Conservation (phyloP, 2,888 invertebrate species). For the Dyspetes luteomarginatus region DNA sequence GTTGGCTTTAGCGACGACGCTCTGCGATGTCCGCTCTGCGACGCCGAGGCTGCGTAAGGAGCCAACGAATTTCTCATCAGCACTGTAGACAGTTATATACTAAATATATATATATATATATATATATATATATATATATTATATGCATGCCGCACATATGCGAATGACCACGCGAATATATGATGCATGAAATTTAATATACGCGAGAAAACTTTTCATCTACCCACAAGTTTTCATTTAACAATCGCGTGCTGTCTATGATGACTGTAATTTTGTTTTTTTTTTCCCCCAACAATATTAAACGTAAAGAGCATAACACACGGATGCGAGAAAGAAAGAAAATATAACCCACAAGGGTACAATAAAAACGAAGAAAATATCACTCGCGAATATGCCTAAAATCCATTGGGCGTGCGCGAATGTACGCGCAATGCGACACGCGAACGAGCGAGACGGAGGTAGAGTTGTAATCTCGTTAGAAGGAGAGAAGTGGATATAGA, state of each 20-base stretch:
- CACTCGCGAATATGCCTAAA: constrained; percentile 54
- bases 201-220: constrained; percentile 38
- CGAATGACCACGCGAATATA: constrained; percentile 9
- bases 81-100: constrained; percentile 28
- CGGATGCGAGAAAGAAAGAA: background rate
- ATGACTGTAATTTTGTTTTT: background rate
- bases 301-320: background rate
- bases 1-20: constrained; percentile 52
- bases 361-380: background rate
- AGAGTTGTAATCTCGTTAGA: constrained; percentile 78
- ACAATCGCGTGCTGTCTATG: background rate
- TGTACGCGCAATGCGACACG: constrained; percentile 82
- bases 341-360: background rate
- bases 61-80: constrained; percentile 61
- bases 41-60: constrained; percentile 61
- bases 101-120: background rate
- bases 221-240: too few species aligned
- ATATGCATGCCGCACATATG: background rate
- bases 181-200: constrained; percentile 50
- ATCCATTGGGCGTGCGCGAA: constrained; percentile 79
- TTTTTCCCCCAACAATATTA: background rate
- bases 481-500: constrained; percentile 50
- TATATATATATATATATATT: background rate
- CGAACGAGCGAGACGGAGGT: constrained; percentile 75
- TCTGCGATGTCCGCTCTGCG: constrained; percentile 64